Evolutionary conservation across 2,113 vertebrate genomes (phyloP).

Genomic region (Hippoglossus stenolepis): DNA sequence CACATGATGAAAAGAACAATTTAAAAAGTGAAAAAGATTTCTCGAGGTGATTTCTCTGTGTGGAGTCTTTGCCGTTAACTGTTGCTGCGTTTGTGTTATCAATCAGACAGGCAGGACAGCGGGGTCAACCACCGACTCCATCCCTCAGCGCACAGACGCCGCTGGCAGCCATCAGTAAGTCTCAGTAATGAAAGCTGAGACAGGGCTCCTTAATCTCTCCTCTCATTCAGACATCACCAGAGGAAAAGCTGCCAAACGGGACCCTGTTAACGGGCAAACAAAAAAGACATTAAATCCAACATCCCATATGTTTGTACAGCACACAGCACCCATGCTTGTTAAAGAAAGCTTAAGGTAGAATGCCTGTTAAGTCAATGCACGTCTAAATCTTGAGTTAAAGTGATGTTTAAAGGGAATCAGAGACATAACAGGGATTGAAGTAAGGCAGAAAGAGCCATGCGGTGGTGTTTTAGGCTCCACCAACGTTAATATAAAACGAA

Average conservation of each 20-base stretch:
- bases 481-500: too few relatives aligned
- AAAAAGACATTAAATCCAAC: slow-evolving; percentile 34
- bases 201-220: slow-evolving; percentile 51
- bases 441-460: too few relatives aligned
- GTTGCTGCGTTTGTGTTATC: slow-evolving; percentile 13
- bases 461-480: too few relatives aligned
- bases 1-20: neutral
- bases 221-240: slow-evolving; percentile 44
- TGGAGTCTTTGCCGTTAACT: slow-evolving; percentile 17
- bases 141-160: slow-evolving; percentile 42
- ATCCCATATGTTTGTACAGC: slow-evolving; percentile 18
- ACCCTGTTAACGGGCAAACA: slow-evolving; percentile 45
- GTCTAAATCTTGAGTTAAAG: slow-evolving; percentile 14
- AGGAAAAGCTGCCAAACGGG: slow-evolving; percentile 43
- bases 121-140: slow-evolving; percentile 23
- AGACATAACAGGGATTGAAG: too few relatives aligned
- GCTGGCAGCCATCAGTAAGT: slow-evolving; percentile 55
- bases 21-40: slow-evolving; percentile 9
- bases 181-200: slow-evolving; percentile 58
- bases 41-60: neutral
- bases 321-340: neutral
- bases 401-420: slow-evolving; percentile 5
- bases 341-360: neutral
- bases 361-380: slow-evolving; percentile 14
- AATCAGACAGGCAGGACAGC: slow-evolving; percentile 19